Evolutionary conservation across 2,113 vertebrate genomes (phyloP), one percentile per base, ranked within the genome.

Genomic region (Ceyx margarethae): DNA sequence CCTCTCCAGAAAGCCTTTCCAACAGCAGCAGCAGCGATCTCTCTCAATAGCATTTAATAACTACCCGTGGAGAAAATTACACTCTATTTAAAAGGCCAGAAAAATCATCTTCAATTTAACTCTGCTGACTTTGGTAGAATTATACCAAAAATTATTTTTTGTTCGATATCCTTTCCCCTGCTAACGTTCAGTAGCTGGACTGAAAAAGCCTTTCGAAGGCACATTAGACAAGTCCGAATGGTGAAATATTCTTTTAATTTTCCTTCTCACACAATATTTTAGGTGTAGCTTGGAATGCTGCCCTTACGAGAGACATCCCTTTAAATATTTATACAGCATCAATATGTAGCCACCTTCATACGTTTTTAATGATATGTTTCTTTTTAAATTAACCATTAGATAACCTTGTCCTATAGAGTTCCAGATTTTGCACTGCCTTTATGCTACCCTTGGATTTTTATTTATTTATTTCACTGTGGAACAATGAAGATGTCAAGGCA

Each of bases 401-500:
- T 88, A 75, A 22, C 89, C 87, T 51, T 51, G 28, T 73, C 84
- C 85, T 90, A 1, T 43, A 69, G 43, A 3, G 1, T 40, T 68
- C 89, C 46, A 5, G 76, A 13, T 73, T 82, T 85, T 78, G 67
- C 67, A 6, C 72, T 79, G 82, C 54, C 31, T 91, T 93, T 83
- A 81, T 1, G 0, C 50, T 81, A 19, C 62, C 53, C 33, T 3
- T 67, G 79, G 68, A 68, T 33, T 81, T 81, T 87, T 67, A 81
- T 92, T 95, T 91, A 91, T 92, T 90, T 53, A 82, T 96, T 96
- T 91, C 33, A 61, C 97, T 18, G 72, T 73, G 86, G 96, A 95
- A 97, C 94, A 97, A 97, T 98, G 94, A 97, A 98, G 97, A 97
- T 96, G 97, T 97, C 98, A 98, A 96, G 97, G 95, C 89, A 81